phyloP scores from a whole-genome alignment of 2,113 vertebrate genomes.

The Pseudopodoces humilis region DNA sequence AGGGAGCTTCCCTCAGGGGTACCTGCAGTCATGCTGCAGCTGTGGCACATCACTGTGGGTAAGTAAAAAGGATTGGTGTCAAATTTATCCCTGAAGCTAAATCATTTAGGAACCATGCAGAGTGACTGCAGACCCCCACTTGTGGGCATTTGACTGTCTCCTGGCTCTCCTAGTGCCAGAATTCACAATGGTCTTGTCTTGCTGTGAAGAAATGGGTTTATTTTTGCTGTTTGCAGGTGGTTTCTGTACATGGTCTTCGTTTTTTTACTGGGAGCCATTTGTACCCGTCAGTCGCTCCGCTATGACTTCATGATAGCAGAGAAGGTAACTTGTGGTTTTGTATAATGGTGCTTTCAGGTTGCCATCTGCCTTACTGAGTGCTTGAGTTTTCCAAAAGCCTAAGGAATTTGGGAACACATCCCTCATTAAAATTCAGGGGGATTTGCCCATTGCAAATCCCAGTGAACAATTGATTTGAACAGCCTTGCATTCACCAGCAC shows the following conservation, averaged over 20 bases:
- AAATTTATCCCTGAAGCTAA: neutral
- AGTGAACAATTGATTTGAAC: neutral
- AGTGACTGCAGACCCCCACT: neutral
- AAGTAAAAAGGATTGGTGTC: neutral
- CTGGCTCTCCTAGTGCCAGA: neutral
- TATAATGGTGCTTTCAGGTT: neutral
- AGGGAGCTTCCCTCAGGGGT: neutral
- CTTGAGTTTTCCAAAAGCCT: neutral
- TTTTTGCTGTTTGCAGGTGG: slow-evolving; percentile 85
- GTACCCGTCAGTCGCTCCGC: slow-evolving; percentile 90
- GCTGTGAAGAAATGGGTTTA: neutral
- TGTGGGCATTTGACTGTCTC: neutral
- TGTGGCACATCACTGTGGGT: neutral
- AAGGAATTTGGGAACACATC: neutral
- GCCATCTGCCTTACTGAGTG: neutral
- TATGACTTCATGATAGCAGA: slow-evolving; percentile 97
- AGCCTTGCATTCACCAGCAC: neutral
- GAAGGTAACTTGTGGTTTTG: slow-evolving; percentile 80
- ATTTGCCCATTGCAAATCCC: neutral
- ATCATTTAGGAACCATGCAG: neutral
- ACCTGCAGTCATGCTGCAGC: neutral
- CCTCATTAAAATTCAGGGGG: neutral
- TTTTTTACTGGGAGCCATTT: slow-evolving; percentile 93
- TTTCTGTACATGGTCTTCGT: slow-evolving; percentile 96
- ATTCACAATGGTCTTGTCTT: neutral